phyloP scores from a whole-genome alignment of 2,888 invertebrate species.

The Stenurella melanura region DNA sequence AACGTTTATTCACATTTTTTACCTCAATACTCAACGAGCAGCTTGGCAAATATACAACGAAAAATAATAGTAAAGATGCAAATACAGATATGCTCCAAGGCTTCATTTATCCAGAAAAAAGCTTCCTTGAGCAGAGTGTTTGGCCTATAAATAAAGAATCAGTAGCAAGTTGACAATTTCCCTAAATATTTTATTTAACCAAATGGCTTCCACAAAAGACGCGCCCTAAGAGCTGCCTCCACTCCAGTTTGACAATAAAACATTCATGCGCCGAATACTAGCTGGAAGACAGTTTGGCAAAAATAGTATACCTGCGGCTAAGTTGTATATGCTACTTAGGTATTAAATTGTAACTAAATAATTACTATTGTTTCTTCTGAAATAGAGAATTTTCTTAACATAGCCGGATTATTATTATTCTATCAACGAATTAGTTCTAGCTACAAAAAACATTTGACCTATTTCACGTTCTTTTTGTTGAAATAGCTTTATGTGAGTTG shows the following conservation, averaged over 20 bases:
- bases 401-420: conserved; percentile 11
- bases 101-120: conserved; percentile 44
- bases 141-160: conserved; percentile 47
- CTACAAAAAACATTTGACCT: conserved; percentile 20
- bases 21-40: conserved; percentile 38
- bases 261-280: conserved; percentile 27
- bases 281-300: conserved; percentile 24
- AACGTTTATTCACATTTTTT: conserved; percentile 44
- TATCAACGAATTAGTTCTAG: background rate
- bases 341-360: background rate
- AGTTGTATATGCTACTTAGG: background rate
- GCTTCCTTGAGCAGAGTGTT: conserved; percentile 41
- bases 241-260: conserved; percentile 40
- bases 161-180: conserved; percentile 46
- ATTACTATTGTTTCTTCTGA: background rate
- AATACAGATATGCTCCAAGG: conserved; percentile 43
- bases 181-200: conserved; percentile 48
- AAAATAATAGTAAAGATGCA: conserved; percentile 50
- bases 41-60: conserved; percentile 41
- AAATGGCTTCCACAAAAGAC: conserved; percentile 47
- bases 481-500: conserved; percentile 24
- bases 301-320: background rate
- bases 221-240: conserved; percentile 35
- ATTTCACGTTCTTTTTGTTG: conserved; percentile 20
- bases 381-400: background rate